Conservation (phyloP, 2,113 vertebrate species). For the Ibidorhyncha struthersii region DNA sequence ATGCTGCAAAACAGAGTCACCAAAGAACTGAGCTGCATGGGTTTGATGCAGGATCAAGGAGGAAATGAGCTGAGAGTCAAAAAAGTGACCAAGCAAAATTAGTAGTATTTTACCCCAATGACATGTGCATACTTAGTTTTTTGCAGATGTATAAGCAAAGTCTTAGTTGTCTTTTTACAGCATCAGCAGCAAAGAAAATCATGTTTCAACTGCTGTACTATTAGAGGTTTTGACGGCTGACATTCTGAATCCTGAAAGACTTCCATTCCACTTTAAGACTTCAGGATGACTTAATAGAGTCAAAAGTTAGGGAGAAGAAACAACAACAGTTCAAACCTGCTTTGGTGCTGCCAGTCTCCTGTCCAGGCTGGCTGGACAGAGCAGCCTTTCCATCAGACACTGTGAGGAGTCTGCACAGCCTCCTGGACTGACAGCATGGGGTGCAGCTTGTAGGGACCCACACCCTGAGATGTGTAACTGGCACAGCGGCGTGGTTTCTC, state of each 20-base stretch:
- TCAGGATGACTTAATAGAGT: neutral
- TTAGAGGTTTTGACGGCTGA: neutral
- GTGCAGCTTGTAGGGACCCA: rapidly evolving
- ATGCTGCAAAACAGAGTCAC: neutral
- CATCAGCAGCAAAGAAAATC: neutral
- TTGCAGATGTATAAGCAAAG: neutral
- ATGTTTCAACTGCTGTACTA: neutral
- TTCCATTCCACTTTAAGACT: neutral
- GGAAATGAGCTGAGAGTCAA: neutral
- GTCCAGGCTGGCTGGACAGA: neutral
- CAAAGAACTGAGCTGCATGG: neutral
- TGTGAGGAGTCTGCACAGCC: neutral
- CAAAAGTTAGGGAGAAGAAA: neutral
- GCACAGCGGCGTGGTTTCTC: neutral
- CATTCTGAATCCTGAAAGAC: neutral
- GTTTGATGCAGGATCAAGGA: neutral
- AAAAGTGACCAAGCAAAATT: neutral
- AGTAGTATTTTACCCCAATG: neutral
- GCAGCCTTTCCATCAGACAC: neutral
- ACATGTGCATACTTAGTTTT: neutral
- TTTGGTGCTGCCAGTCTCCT: neutral
- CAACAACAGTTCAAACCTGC: neutral
- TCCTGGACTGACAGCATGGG: neutral
- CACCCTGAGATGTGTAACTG: neutral
- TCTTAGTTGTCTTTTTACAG: neutral